Evolutionary conservation across 2,888 invertebrate genomes (phyloP), one percentile per base, ranked within the genome.

Genomic region (Strigamia crassipes): DNA sequence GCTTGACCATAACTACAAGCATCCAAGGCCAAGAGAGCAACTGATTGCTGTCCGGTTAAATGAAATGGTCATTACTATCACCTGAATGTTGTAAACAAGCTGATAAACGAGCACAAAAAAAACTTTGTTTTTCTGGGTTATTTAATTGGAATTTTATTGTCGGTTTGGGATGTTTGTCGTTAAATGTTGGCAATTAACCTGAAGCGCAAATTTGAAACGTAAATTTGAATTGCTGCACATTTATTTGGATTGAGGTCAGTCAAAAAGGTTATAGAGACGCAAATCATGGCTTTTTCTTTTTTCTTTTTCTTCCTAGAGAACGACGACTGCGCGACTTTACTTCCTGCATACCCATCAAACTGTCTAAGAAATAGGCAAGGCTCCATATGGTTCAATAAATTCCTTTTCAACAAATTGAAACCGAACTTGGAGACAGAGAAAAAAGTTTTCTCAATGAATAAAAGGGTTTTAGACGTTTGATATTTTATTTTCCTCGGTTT

Each of bases 371-470:
- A 66, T 66, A 66, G 61, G 13, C 21, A 66, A 66, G 61, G 23
- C 13, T 18, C 23, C 61, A 18, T 66, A 66, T 66, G 61, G 61
- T 66, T 66, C 61, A 66, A 66, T 66, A 66, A 66, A 66, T 66
- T 66, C 21, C 61, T 66, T 46, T 66, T 66, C 61, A 66, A 66
- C 61, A 23, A 66, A 66, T 66, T 66, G 61, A 66, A 66, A 18
- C 46, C 46, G 8, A 13, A n/a, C 46, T 46, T 66, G 61, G 18
- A 23, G 12, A 51, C n/a, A 66, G 61, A 23, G 61, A 21, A 66
- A 66, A 21, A 66, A 66, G 23, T 66, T 23, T 66, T 21, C 61
- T 66, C 61, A 21, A 18, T 66, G 61, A 66, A 66, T 66, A 18
- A 66, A 9, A 21, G 18, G 18, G 23, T 66, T 66, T 66, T 66